Conservation (phyloP, 2,113 vertebrate genomes). For the Anolis sagrei region DNA sequence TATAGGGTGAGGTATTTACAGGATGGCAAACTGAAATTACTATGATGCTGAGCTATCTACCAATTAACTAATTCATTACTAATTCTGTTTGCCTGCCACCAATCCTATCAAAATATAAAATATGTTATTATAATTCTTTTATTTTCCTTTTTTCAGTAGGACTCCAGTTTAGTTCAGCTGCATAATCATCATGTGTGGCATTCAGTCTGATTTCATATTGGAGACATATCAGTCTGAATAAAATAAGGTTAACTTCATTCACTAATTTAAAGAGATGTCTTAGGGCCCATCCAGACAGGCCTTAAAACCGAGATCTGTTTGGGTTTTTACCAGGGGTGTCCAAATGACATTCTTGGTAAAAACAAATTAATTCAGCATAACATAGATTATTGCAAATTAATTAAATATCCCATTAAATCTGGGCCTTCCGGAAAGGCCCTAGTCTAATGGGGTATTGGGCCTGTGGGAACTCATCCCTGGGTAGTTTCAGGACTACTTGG, state of each 20-base stretch:
- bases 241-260: neutral
- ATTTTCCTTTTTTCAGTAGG: neutral
- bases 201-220: neutral
- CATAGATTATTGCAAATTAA: no score
- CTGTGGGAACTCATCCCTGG: no score
- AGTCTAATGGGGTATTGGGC: no score
- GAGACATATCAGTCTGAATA: neutral
- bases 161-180: neutral
- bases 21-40: neutral
- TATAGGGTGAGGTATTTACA: neutral
- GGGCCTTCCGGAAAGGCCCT: no score
- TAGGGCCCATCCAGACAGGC: no score
- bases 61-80: neutral
- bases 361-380: no score
- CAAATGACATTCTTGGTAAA: no score
- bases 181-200: neutral
- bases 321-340: no score
- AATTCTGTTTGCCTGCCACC: neutral
- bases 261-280: neutral
- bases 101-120: neutral
- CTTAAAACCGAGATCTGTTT: no score
- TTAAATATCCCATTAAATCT: no score
- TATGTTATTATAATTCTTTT: neutral
- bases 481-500: no score
- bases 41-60: neutral